Base-by-base conservation (phyloP, 2,888 invertebrate genomes). In the Sepiola atlantica region DNA sequence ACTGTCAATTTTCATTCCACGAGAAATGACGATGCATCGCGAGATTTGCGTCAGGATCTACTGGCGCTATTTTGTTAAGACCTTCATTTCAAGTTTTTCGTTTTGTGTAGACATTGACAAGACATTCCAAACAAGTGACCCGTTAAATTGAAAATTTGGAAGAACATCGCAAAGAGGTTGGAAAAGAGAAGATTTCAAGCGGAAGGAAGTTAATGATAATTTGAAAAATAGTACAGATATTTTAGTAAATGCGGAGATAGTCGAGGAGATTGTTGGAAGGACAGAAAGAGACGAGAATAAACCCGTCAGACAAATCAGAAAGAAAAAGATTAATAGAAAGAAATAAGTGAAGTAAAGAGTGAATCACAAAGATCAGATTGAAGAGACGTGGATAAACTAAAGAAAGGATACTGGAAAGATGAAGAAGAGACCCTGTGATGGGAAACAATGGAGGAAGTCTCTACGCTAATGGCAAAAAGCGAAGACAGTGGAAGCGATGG, bases 221-320 rank as follows among this genome's bases (percentile, higher is more conserved):
- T 16, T 16, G 77, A 32, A 18, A 77, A 32, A 16, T 14, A 4
- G 77, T 32, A 14, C 14, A n/a, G 24, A 3, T 0, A 32, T n/a
- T 77, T 77, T 77, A 18, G n/a, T 2, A 21, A 61, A 61, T 61
- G 61, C 21, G 3, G 61, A 20, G 28, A 61, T 24, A 57, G 16
- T 0, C 18, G 28, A 28, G 12, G 32, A n/a, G 16, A 32, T 3
- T n/a, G 2, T 16, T 0, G 16, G n/a, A n/a, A 77, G 16, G n/a
- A n/a, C 2, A 4, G 4, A 12, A n/a, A n/a, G 0, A n/a, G 77
- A 77, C 10, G 45, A 45, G 45, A 8, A 8, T 4, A 8, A 45
- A 45, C 45, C 4, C 8, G 45, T 8, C 2, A 8, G 8, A 45
- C 4, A 2, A 45, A 45, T 2, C 45, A 45, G 45, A 45, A 45